Base-by-base conservation (phyloP, 2,888 invertebrate genomes). In the Drosophila aldrichi region DNA sequence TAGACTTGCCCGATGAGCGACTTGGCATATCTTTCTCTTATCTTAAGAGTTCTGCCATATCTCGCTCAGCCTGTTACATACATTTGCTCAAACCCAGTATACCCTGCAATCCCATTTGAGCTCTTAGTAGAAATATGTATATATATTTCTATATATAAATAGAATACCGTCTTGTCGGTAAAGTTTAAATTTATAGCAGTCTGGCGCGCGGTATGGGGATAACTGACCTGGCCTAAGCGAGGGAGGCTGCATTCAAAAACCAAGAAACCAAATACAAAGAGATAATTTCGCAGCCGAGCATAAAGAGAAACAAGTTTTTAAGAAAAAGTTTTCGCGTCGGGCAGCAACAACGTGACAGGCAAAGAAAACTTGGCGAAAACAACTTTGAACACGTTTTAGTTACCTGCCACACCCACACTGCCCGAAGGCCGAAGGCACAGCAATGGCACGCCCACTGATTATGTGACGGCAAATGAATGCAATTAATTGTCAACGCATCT, bases 401-500 rank as follows among this genome's bases (percentile, higher is more conserved):
- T 70, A 61, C 70, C 54, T 57, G 70, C 60, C 68, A 63, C 64
- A 62, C 43, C 44, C 54, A 25, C 54, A 25, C 54, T 22, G n/a
- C 22, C 32, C 6, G 3, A 0, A 32, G 29, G 25, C 29, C n/a
- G n/a, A 3, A 10, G 3, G 10, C 32, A 2, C 9, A 10, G 32
- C 32, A 18, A 18, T 38, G 36, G 6, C 36, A 38, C 49, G 32
- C 69, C 70, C 59, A 22, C 63, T 71, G 69, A 79, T 79, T 81
- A 76, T 70, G 59, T 44, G 29, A 63, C 3, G 41, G 62, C 38
- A 72, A 69, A 63, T 72, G 78, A 81, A 79, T 72, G 76, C 84
- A 82, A 82, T 82, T 82, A 82, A 82, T 82, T 82, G 82, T 84
- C 71, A 77, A 84, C 62, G 79, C 79, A 83, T 69, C 61, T 58